Base-by-base conservation (phyloP, 2,797 vertebrate genomes). In the Coracias cyanogaster region DNA sequence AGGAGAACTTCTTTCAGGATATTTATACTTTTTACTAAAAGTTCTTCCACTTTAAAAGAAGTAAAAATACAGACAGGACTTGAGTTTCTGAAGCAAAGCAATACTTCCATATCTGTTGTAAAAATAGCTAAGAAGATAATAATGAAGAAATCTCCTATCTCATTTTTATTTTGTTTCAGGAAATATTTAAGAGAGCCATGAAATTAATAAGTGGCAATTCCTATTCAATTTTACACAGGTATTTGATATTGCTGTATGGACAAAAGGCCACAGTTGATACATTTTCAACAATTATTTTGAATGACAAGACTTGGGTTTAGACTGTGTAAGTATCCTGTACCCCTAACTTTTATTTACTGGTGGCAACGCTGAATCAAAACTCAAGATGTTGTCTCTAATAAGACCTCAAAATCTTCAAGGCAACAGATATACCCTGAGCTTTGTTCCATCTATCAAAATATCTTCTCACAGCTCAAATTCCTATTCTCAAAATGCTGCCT, bases 101-200 rank as follows among this genome's bases (percentile, higher is more conserved):
- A 5, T 16, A 9, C 9, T 82, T 81, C 16, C 4, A 35, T 29
- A 52, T 33, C 3, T 64, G 17, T 15, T 57, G 22, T 15, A 16
- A 85, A 78, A 73, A 24, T 4, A 74, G 6, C 6, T 57, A 21
- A 65, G 73, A 84, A 41, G 3, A 13, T 15, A n/a, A 78, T 65
- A 70, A 33, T 14, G 2, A 41, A n/a, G 6, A 48, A 48, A 66
- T 2, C 2, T 19, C 12, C 3, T 39, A 11, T 11, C 0, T 7
- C 1, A 5, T 49, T 62, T 79, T 80, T 33, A 35, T 58, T 79
- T 80, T 33, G n/a, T 58, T 73, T 88, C 33, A 52, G 33, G 20
- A 86, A 90, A 15, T 65, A 51, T 28, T 86, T 80, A 28, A 43
- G 21, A 58, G 11, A 48, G 2, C 8, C 3, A n/a, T 45, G 7